Evolutionary conservation across 2,113 vertebrate species (phyloP), one percentile per base, ranked within the genome.

Genomic region (Tetrao urogallus): DNA sequence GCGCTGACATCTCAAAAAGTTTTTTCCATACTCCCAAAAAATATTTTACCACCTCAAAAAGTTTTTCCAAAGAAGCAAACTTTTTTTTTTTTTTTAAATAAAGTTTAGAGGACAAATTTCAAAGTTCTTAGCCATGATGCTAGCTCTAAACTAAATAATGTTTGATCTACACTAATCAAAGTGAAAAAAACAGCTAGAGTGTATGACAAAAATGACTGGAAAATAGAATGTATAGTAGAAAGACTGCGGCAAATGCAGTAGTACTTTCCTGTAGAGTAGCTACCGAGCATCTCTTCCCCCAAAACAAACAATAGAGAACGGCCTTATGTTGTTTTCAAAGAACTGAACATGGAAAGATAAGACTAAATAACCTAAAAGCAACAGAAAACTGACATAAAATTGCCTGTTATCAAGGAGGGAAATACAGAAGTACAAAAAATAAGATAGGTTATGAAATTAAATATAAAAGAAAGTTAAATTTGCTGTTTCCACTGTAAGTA

Each of bases 311-410:
- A 75, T 2, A 64, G 61, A 79, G 82, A 89, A 34, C 47, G 64
- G 69, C 93, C 75, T 88, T 81, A 65, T 32, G 24, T 61, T 71
- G 11, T 82, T 56, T 75, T 80, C 85, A 90, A 88, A 93, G 52
- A 77, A 47, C 72, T 2, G 30, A 75, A 86, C 65, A 57, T 57
- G 30, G 89, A 78, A 86, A 90, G 72, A 89, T 82, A 96, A 92
- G 75, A 64, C 72, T 74, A 82, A 92, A 89, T 87, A 96, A 89
- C 34, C 42, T 47, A 82, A 91, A 93, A 77, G 38, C 64, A 94
- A 94, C 42, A 74, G 42, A 74, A 89, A 76, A 50, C 25, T 27
- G 8, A 66, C 40, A 79, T 63, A 83, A 61, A 66, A 83, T 54
- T 67, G 24, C 12, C 24, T 81, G 15, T 67, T 58, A 47, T 3